Base-by-base conservation (phyloP, 2,888 invertebrate genomes). In the Drosophila yooni region DNA sequence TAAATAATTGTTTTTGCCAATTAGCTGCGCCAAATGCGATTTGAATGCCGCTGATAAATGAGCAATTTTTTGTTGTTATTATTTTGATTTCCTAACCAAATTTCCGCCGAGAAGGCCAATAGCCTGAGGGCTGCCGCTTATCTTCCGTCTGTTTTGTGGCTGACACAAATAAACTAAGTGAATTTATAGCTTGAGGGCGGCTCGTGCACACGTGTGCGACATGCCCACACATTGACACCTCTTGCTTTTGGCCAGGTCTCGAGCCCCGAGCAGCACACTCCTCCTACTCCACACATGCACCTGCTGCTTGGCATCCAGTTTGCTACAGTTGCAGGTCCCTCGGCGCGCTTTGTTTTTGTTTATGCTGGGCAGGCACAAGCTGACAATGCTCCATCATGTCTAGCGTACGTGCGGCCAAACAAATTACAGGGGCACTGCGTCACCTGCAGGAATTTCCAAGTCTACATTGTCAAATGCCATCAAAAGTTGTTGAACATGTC, bases 361-460 rank as follows among this genome's bases (percentile, higher is more conserved):
- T 88, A 90, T 88, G 88, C 82, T 89, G 82, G 88, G 76, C 83
- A 89, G 89, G 88, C 89, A 84, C 89, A 89, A 75, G 76, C 79
- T 82, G 82, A 84, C 88, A 84, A 82, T 85, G 81, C 87, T 74
- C 75, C 69, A 79, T 82, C 79, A 89, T 84, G 83, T 74, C 70
- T 64, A 74, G 63, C 57, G 85, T 85, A 85, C 85, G 80, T 83
- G 88, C 82, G 82, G 86, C 76, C 80, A 80, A 77, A 77, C 90
- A 89, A 91, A 89, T 89, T 91, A 91, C 90, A 89, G 73, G 76
- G 90, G 81, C 83, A 89, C 83, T 81, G 83, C 86, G 86, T 89
- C 89, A 91, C 91, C 91, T 89, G 89, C 90, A 83, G 88, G 88
- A 90, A 88, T 91, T 89, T 88, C 80, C 88, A 85, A 77, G 72